Evolutionary conservation across 1,140 invertebrate species (phyloP).

Genomic region (Pachyrhynchus sulphureomaculatus): DNA sequence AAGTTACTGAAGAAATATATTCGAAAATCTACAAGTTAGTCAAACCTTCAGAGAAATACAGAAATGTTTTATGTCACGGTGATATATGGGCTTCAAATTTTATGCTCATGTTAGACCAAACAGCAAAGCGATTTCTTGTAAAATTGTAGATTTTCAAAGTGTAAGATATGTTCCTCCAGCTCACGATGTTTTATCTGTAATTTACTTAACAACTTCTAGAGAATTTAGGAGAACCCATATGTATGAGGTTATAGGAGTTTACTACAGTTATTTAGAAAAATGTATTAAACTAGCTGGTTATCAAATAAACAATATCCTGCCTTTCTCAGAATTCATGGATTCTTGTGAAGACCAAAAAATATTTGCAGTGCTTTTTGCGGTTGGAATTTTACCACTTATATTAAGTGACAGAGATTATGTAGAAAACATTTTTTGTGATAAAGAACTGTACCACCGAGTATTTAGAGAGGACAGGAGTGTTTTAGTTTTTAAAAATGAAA

Average conservation of each 20-base stretch:
- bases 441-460: conserved; percentile 14
- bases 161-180: conserved; percentile 52
- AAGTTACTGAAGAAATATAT: background rate
- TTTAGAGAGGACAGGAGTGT: conserved; percentile 34
- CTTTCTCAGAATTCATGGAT: conserved; percentile 37
- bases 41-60: conserved; percentile 33
- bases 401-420: conserved; percentile 26
- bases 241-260: conserved; percentile 39
- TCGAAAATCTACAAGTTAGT: conserved; percentile 12
- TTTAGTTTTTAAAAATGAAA: conserved; percentile 32
- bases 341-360: conserved; percentile 41
- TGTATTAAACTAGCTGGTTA: conserved; percentile 26
- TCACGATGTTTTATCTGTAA: conserved; percentile 52
- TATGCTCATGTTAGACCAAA: conserved; percentile 48
- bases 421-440: conserved; percentile 28
- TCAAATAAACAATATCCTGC: conserved; percentile 28
- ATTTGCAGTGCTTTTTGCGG: conserved; percentile 36
- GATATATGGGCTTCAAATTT: conserved; percentile 55
- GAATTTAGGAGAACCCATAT: conserved; percentile 43
- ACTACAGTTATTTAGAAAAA: conserved; percentile 39
- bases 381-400: conserved; percentile 38
- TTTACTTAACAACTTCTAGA: conserved; percentile 51
- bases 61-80: conserved; percentile 52
- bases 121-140: conserved; percentile 45
- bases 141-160: conserved; percentile 54